Conservation (phyloP, 1,140 invertebrate genomes). For the Linepithema humile region DNA sequence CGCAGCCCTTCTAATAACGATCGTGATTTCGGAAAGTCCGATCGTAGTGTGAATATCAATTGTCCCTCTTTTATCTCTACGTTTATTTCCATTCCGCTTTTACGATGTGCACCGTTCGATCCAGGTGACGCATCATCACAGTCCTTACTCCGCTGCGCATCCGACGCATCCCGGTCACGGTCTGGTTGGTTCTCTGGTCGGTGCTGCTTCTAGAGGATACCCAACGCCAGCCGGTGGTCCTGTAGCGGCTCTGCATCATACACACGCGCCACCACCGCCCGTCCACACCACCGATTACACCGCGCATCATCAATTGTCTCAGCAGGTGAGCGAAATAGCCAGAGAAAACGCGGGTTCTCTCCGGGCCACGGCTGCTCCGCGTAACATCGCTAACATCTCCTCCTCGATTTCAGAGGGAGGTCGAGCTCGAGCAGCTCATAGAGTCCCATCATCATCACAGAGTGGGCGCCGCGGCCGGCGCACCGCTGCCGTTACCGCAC, state of each 20-base stretch:
- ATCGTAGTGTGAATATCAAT: no score
- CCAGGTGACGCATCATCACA: conserved; percentile 81
- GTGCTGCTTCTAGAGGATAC: conserved; percentile 79
- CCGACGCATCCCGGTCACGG: conserved; percentile 78
- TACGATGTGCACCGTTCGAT: background rate
- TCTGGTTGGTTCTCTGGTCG: conserved; percentile 77
- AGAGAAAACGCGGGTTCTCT: no score
- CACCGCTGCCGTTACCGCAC: conserved; percentile 81
- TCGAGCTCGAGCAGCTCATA: conserved; percentile 79
- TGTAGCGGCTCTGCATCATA: conserved; percentile 78
- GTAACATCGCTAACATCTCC: background rate
- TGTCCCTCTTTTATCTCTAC: no score
- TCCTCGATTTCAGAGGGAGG: conserved; percentile 75
- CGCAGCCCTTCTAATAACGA: no score
- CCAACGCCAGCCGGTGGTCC: conserved; percentile 78
- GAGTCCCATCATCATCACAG: conserved; percentile 80
- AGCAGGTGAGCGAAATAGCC: conserved; percentile 73
- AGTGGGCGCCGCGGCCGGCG: conserved; percentile 78
- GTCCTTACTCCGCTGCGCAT: conserved; percentile 77
- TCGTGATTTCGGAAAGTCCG: no score
- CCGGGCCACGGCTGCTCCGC: background rate
- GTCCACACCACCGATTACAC: conserved; percentile 80
- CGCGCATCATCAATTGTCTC: conserved; percentile 81
- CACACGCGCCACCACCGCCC: conserved; percentile 78
- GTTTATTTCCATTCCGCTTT: background rate